Percentiles rank a stretch among this genome's conserved stretches.
Conservation (phyloP, 2,888 invertebrate genomes). For the Theodoxus fluviatilis region DNA sequence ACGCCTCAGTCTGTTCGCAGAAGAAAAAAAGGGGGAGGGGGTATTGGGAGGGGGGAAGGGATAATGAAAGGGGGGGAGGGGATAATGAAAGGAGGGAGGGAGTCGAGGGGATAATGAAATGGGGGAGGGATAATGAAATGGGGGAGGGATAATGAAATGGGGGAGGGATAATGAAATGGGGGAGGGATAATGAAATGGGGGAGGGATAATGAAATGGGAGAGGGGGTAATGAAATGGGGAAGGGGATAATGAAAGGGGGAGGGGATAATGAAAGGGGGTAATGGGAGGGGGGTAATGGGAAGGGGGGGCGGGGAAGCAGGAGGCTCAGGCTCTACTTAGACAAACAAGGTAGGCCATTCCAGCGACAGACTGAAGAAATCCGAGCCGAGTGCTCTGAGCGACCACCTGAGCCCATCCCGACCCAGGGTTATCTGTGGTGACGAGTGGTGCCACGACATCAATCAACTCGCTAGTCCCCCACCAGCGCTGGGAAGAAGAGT, state of each 20-base stretch:
- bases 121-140: not conserved
- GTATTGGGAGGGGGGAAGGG: not conserved
- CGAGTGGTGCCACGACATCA: too few relatives aligned
- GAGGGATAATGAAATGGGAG: not conserved
- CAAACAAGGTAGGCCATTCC: too few relatives aligned
- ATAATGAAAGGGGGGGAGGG: slow-evolving; percentile 11
- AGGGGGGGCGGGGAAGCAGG: too few relatives aligned
- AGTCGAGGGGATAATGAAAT: not conserved
- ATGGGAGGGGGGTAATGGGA: too few relatives aligned
- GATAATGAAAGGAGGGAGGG: not conserved
- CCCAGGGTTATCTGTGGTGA: too few relatives aligned
- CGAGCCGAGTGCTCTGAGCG: too few relatives aligned
- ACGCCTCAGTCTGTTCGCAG: not conserved
- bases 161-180: not conserved
- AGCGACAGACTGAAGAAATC: too few relatives aligned
- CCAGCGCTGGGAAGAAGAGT: too few relatives aligned
- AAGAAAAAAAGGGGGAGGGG: not conserved
- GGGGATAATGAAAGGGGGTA: too few relatives aligned
- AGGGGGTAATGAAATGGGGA: not conserved
- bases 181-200: not conserved
- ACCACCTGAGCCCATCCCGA: too few relatives aligned
- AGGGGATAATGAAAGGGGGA: not conserved
- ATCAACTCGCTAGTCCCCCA: too few relatives aligned
- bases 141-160: not conserved
- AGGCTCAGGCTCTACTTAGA: too few relatives aligned